phyloP scores from a whole-genome alignment of 1,140 invertebrate species.

The Triops longicaudatus region DNA sequence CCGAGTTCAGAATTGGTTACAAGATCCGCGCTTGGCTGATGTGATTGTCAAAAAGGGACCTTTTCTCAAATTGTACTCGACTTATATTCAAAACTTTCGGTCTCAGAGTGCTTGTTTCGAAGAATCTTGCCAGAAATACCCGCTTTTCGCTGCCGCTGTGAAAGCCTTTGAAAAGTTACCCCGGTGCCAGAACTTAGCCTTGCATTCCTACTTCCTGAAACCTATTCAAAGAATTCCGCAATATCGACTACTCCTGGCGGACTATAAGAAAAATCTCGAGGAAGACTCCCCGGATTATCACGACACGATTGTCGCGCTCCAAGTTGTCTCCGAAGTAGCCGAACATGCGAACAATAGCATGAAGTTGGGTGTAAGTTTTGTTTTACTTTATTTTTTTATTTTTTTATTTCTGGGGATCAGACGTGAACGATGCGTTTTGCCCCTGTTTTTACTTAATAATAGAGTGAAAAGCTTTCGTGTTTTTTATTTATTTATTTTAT shows the following conservation, averaged over 20 bases:
- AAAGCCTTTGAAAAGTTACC: constrained; percentile 57
- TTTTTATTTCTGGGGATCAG: background rate
- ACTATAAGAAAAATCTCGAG: constrained; percentile 54
- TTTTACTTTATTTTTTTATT: background rate
- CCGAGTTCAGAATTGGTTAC: constrained; percentile 53
- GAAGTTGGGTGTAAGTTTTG: constrained; percentile 48
- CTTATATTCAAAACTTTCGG: constrained; percentile 63
- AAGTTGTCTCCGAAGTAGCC: constrained; percentile 61
- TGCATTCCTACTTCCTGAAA: constrained; percentile 66
- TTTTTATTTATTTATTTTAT: constrained; percentile 22
- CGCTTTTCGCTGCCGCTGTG: constrained; percentile 51
- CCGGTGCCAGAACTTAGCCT: constrained; percentile 52
- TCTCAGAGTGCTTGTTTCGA: constrained; percentile 52
- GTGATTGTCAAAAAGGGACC: constrained; percentile 66
- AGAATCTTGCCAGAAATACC: constrained; percentile 51
- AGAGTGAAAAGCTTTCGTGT: background rate
- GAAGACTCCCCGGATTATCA: constrained; percentile 52
- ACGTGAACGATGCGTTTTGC: no score
- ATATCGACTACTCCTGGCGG: constrained; percentile 57
- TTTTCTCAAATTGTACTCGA: constrained; percentile 63
- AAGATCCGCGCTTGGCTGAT: constrained; percentile 55
- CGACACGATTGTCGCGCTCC: constrained; percentile 55
- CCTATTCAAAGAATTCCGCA: constrained; percentile 53
- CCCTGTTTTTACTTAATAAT: no score
- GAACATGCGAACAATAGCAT: constrained; percentile 65